A percentile compares a stretch with the other conserved stretches of the same genome.
These are phyloP conservation scores for Celastrina argiolus DNA, from an alignment of 2,888 invertebrate species.

Conservation along the genomic window DNA sequence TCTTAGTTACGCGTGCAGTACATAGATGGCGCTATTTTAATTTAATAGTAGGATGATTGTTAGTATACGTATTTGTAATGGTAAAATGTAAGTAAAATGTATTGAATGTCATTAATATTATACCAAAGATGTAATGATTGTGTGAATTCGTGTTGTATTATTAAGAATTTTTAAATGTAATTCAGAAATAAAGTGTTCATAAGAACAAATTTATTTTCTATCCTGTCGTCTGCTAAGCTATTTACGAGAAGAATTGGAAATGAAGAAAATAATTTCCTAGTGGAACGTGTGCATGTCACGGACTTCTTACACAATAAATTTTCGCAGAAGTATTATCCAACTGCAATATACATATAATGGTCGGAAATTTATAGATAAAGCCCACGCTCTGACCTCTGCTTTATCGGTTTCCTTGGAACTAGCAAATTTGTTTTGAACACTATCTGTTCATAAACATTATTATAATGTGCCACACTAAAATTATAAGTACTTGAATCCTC, in stretches of 20 bases:
- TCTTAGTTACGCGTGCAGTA: slow-evolving; percentile 20
- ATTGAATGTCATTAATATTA: slow-evolving; percentile 1
- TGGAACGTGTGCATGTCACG: neutral
- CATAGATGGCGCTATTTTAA: slow-evolving; percentile 50
- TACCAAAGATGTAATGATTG: slow-evolving; percentile 31
- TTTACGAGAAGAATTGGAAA: neutral
- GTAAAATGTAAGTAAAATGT: neutral
- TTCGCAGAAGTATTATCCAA: slow-evolving; percentile 22
- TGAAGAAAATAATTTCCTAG: neutral
- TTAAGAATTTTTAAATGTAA: neutral
- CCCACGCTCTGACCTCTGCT: slow-evolving; percentile 36
- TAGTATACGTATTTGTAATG: neutral
- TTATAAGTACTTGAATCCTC: too few relatives aligned
- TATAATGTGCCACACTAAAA: neutral
- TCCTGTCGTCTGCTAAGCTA: neutral
- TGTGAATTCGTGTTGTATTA: slow-evolving; percentile 9
- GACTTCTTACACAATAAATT: neutral
- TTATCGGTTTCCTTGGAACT: slow-evolving; percentile 35
- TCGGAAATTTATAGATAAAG: slow-evolving; percentile 27
- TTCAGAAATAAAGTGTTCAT: slow-evolving; percentile 6
- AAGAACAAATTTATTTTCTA: neutral
- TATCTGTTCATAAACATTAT: neutral
- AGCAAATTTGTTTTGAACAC: slow-evolving; percentile 19
- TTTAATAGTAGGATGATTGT: slow-evolving; percentile 16
- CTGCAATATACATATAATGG: slow-evolving; percentile 27